Evolutionary conservation across 1,140 invertebrate genomes (phyloP).

Genomic region (Anadara kagoshimensis): DNA sequence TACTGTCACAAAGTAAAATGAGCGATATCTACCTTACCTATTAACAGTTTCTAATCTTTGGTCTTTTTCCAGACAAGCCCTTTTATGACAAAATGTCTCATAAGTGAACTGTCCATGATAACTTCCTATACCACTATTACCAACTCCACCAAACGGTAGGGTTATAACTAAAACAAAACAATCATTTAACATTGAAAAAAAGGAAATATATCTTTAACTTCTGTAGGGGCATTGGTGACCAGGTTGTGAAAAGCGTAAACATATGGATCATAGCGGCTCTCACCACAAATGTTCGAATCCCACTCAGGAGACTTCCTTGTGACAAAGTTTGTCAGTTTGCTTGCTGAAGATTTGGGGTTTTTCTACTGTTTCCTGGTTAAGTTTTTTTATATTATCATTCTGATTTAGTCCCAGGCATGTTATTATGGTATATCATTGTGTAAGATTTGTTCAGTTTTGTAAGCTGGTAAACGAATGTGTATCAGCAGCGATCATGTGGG

Average conservation of each 20-base stretch:
- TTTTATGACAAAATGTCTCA: constrained; percentile 94
- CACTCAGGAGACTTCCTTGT: background rate
- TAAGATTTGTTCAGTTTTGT: background rate
- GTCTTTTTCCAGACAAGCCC: constrained; percentile 83
- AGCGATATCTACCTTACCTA: too few species aligned
- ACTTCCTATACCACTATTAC: constrained; percentile 90
- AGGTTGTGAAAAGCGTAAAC: background rate
- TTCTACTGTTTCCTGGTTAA: background rate
- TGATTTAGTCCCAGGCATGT: background rate
- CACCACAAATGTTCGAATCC: too few species aligned
- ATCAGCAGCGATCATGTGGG: background rate
- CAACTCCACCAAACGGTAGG: constrained; percentile 81
- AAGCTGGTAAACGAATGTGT: too few species aligned
- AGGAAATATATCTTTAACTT: too few species aligned
- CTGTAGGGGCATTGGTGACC: background rate
- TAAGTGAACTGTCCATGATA: constrained; percentile 95
- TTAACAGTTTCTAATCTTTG: too few species aligned
- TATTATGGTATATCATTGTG: background rate
- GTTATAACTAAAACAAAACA: constrained; percentile 68
- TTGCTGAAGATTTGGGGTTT: too few species aligned
- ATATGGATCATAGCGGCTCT: background rate
- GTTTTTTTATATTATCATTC: background rate
- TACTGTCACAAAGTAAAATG: too few species aligned
- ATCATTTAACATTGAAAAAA: too few species aligned
- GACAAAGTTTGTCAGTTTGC: too few species aligned